These are phyloP conservation scores for Atractosteus spatula DNA, from an alignment of 2,113 vertebrate genomes.

Conservation along the genomic window DNA sequence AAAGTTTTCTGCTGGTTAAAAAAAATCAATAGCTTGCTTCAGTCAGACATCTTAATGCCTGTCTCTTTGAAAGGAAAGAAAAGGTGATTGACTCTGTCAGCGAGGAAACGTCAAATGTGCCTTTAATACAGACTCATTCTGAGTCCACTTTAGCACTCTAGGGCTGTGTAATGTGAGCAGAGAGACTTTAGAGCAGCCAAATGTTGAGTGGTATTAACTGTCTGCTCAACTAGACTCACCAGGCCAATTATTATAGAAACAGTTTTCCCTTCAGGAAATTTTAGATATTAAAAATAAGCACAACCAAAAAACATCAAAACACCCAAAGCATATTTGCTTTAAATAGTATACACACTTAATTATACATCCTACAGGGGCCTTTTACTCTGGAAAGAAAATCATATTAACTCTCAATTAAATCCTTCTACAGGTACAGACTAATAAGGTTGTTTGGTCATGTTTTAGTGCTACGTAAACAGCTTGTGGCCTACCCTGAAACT, in stretches of 20 bases:
- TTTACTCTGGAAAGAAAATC: too few species aligned
- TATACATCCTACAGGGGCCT: slow-evolving; percentile 40
- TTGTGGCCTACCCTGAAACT: too few species aligned
- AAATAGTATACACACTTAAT: slow-evolving; percentile 52
- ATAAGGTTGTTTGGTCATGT: too few species aligned
- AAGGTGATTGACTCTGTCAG: slow-evolving; percentile 60
- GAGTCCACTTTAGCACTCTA: slow-evolving; percentile 20
- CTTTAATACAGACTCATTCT: slow-evolving; percentile 59
- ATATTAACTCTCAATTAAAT: too few species aligned
- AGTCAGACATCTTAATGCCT: slow-evolving; percentile 65
- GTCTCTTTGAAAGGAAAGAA: slow-evolving; percentile 38
- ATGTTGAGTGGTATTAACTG: too few species aligned
- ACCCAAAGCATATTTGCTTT: slow-evolving; percentile 38
- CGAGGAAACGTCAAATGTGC: slow-evolving; percentile 53
- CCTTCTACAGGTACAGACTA: too few species aligned
- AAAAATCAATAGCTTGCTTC: slow-evolving; percentile 65
- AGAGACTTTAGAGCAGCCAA: not conserved
- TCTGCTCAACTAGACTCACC: too few species aligned
- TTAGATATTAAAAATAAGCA: too few species aligned
- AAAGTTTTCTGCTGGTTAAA: slow-evolving; percentile 33
- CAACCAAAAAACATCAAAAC: slow-evolving; percentile 18
- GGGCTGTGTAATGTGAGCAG: slow-evolving; percentile 26
- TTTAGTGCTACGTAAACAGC: too few species aligned
- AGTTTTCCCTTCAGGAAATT: too few species aligned
- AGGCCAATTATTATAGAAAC: too few species aligned